Evolutionary conservation across 2,797 vertebrate genomes (phyloP).

Genomic region (Pantherophis vulpinus): DNA sequence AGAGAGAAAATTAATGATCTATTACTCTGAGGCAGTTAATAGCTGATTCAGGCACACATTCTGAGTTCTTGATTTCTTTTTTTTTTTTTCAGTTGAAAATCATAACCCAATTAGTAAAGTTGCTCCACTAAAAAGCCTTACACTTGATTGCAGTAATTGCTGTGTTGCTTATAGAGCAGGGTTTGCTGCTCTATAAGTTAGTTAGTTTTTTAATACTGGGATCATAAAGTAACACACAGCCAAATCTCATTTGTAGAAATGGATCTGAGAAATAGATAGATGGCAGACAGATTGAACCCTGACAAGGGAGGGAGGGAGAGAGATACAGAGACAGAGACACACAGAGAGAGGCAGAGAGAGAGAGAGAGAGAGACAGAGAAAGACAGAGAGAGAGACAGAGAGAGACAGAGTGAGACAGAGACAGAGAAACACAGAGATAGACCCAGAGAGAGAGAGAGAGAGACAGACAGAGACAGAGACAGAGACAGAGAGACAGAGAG

Average conservation of each 20-base stretch:
- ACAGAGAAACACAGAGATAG: too few species aligned
- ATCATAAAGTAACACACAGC: not conserved
- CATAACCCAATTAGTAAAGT: not conserved
- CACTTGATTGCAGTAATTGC: not conserved
- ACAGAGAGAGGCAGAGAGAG: not conserved
- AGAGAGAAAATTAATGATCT: not conserved
- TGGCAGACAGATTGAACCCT: not conserved
- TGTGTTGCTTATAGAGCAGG: not conserved
- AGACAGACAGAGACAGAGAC: not conserved
- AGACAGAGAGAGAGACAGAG: not conserved
- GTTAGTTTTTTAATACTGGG: not conserved
- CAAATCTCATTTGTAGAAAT: not conserved
- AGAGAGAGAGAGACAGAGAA: not conserved
- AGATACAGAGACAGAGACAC: not conserved
- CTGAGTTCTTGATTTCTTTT: not conserved
- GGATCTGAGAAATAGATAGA: not conserved
- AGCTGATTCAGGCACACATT: not conserved
- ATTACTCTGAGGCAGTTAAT: not conserved
- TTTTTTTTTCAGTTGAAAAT: not conserved
- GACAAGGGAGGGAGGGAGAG: too few species aligned
- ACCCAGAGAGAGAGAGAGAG: too few species aligned
- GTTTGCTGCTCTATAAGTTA: not conserved
- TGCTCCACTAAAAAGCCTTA: not conserved
- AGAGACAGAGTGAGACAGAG: too few species aligned
- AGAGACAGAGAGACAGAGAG: too few species aligned